Base-by-base conservation (phyloP, 2,797 vertebrate species). In the Oceanodroma leucorhoa region DNA sequence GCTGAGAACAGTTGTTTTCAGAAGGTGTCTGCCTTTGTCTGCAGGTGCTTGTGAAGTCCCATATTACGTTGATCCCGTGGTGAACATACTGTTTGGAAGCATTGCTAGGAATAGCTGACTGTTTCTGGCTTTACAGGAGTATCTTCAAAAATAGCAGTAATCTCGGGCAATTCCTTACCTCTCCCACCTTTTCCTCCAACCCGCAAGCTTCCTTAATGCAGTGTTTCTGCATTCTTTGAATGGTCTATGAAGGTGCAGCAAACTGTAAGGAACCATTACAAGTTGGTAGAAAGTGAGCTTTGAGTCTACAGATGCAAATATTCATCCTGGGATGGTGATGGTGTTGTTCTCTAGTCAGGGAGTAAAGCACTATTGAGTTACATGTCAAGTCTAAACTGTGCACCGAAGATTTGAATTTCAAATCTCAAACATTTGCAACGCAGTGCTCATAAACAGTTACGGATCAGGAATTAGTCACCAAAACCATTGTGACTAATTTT, bases 381-480 rank as follows among this genome's bases (percentile, higher is more conserved):
- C 14, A 14, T 23, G 40, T 91, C 36, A 84, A 57, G 61, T 43
- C 55, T 57, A 48, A 93, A 60, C 60, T n/a, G 13, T 45, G 40
- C 48, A 57, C 23, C 27, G 5, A 51, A 72, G 40, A 86, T 82
- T 29, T 67, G 73, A 79, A 89, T 91, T 88, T 85, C 69, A 75
- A 8, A 78, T 72, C 82, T 46, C 75, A 53, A 80, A 26, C 0
- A 1, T 58, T 93, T 83, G 50, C 70, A 79, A 32, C 1, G 5
- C 23, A 26, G 50, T 38, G 55, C 77, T 94, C 58, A 36, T 62
- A 95, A 96, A 94, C 90, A 94, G 48, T 64, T 73, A 32, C 10
- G 6, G 70, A 77, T 89, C 70, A 95, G 77, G 41, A 89, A 70
- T 96, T 94, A 96, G 80, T 96, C 96, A 95, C 95, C 18, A 7